Conservation (phyloP, 2,888 invertebrate genomes). For the Endotricha flammealis region DNA sequence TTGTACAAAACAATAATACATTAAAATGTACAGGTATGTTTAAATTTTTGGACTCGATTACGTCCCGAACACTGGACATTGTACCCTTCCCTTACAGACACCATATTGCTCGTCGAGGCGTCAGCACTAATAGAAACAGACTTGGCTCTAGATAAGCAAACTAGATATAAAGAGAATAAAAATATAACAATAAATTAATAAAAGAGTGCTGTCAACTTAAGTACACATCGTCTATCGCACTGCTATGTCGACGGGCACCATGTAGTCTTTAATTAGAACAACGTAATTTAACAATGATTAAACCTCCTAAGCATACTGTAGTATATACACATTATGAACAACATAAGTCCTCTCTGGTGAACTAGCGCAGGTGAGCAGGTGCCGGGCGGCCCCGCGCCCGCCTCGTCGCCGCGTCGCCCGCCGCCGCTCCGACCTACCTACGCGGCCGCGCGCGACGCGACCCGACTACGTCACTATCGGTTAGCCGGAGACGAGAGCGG, state of each 20-base stretch:
- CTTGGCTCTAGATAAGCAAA: conserved; percentile 76
- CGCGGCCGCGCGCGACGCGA: conserved; percentile 19
- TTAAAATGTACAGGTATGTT: conserved; percentile 80
- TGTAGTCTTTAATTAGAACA: conserved; percentile 76
- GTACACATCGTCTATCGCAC: conserved; percentile 76
- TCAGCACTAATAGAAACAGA: conserved; percentile 76
- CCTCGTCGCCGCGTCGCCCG: conserved; percentile 23
- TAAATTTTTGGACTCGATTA: conserved; percentile 71
- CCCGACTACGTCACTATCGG: conserved; percentile 38
- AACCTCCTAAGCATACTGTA: conserved; percentile 77
- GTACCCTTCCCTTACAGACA: conserved; percentile 77
- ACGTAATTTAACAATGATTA: conserved; percentile 75
- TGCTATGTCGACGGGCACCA: conserved; percentile 76
- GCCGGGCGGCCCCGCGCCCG: conserved; percentile 27
- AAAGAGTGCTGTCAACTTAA: conserved; percentile 76
- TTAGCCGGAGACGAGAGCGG: conserved; percentile 62
- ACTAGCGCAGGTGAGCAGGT: conserved; percentile 48
- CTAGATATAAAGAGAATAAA: conserved; percentile 71
- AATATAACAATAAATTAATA: conserved; percentile 76
- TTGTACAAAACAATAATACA: conserved; percentile 80
- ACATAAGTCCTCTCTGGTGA: conserved; percentile 66
- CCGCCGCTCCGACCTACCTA: conserved; percentile 17
- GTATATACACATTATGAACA: conserved; percentile 78
- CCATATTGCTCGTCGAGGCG: conserved; percentile 77
- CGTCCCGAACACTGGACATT: conserved; percentile 76